Base-by-base conservation (phyloP, 2,888 invertebrate species). In the Scaptomyza flava region DNA sequence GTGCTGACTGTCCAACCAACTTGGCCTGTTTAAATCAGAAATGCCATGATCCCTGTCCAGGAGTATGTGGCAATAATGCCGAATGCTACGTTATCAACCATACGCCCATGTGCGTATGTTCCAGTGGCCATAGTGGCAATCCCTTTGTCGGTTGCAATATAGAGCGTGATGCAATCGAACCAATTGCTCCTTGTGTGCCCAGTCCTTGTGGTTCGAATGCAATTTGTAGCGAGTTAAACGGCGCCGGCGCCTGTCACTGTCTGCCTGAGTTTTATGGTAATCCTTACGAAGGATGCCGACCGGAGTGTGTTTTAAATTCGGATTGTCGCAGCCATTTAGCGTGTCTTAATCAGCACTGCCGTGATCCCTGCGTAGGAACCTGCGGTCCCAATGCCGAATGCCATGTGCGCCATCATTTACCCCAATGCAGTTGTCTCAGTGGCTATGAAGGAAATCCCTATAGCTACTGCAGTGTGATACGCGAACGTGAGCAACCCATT, bases 201-300 rank as follows among this genome's bases (percentile, higher is more conserved):
- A 94, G 94, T 64, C 96, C 96, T 5, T 97, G 97, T 91, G 96
- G 96, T 46, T 92, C 95, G 31, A 96, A 96, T 90, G 95, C 96
- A 11, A 92, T 93, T 67, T 97, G 96, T 89, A 93, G 93, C 81
- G 94, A 94, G 80, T 93, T 93, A 68, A 93, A 93, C 85, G 94
- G 93, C 53, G 94, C 94, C 20, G 95, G 94, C 31, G 93, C 95
- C 8, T 96, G 96, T 85, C 93, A 94, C 61, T 96, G 96, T 90
- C 92, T 95, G 46, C 92, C 93, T 9, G 95, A 95, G 52, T 96
- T 94, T 89, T 94, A 94, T 72, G 96, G 96, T 60, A 95, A 96
- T 91, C 96, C 96, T 11, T 96, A 96, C 77, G 95, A 95, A 91
- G 94, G 94, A 11, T 96, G 96, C 85, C 93, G 95, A 82, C 95